A percentile compares a stretch with the other conserved stretches of the same genome.
Evolutionary conservation across 2,113 vertebrate genomes (phyloP).

Genomic region (Tinamus guttatus): DNA sequence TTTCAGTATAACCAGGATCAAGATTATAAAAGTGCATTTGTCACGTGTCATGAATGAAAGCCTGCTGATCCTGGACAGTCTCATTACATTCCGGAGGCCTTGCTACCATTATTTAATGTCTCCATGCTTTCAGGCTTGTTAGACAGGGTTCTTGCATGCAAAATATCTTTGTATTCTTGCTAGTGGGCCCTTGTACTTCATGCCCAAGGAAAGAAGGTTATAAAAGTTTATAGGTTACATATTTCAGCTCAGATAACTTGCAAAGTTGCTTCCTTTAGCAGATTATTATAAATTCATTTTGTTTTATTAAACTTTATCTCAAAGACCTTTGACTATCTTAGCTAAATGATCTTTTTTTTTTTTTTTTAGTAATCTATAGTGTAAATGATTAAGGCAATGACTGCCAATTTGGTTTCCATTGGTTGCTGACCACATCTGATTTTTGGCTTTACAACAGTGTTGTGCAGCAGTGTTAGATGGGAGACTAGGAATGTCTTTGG

Average conservation of each 20-base stretch:
- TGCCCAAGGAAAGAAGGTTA: not conserved
- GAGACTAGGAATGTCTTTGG: not conserved
- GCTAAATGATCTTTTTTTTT: not conserved
- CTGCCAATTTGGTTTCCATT: not conserved
- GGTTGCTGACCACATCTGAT: not conserved
- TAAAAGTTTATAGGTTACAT: constrained; percentile 15
- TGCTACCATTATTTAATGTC: not conserved
- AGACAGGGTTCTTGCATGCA: not conserved
- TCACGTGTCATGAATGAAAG: not conserved
- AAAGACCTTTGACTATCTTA: not conserved
- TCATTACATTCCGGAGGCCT: not conserved
- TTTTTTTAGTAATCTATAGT: not conserved
- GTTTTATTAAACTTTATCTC: not conserved
- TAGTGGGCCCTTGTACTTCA: not conserved
- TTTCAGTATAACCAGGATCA: not conserved
- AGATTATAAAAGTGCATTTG: not conserved
- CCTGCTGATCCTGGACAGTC: not conserved
- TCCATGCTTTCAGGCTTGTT: not conserved
- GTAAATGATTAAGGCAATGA: not conserved
- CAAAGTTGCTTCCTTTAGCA: not conserved
- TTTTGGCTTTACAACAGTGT: not conserved
- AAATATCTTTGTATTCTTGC: not conserved
- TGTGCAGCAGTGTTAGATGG: not conserved
- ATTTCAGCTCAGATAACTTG: not conserved
- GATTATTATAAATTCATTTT: not conserved